phyloP scores from a whole-genome alignment of 92 coral and sea anemone species.

The Galaxea fascicularis region DNA sequence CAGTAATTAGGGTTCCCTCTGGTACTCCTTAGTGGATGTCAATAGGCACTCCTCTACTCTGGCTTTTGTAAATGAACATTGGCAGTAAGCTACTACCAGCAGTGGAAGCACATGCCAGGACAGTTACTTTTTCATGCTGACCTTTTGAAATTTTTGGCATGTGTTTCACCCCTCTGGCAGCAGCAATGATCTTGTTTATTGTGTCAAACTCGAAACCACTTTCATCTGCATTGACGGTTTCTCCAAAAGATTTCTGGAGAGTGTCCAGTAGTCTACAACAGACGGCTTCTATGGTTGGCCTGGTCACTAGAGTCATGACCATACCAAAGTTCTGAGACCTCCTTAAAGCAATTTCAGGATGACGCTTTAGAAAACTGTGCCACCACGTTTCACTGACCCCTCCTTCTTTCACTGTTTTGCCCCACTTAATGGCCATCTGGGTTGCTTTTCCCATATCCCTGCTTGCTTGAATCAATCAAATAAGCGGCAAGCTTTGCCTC shows the following conservation, averaged over 20 bases:
- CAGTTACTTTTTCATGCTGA: constrained; percentile 6
- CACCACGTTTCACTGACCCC: constrained; percentile 29
- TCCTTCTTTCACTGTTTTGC: neutral
- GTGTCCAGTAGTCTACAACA: constrained; percentile 16
- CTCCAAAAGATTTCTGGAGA: neutral
- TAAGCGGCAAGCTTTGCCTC: constrained; percentile 21
- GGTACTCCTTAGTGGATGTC: constrained; percentile 14
- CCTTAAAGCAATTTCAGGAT: constrained; percentile 11
- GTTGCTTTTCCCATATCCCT: constrained; percentile 55
- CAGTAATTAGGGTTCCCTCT: neutral
- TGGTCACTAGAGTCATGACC: constrained; percentile 27
- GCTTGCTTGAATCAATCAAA: neutral
- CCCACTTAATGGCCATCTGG: constrained; percentile 11
- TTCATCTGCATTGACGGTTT: constrained; percentile 17
- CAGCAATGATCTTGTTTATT: constrained; percentile 28
- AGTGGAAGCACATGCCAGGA: constrained; percentile 18
- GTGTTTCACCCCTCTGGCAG: constrained; percentile 10
- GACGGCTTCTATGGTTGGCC: neutral
- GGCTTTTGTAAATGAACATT: constrained; percentile 10
- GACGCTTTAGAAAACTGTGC: constrained; percentile 2
- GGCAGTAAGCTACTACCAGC: neutral
- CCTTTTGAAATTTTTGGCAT: constrained; percentile 24
- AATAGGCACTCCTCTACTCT: constrained; percentile 3
- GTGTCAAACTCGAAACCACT: constrained; percentile 13
- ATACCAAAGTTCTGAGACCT: constrained; percentile 35